Percentiles rank a stretch among this genome's conserved stretches.
Evolutionary conservation across 2,888 invertebrate species (phyloP).

Genomic region (Adineta ricciae): DNA sequence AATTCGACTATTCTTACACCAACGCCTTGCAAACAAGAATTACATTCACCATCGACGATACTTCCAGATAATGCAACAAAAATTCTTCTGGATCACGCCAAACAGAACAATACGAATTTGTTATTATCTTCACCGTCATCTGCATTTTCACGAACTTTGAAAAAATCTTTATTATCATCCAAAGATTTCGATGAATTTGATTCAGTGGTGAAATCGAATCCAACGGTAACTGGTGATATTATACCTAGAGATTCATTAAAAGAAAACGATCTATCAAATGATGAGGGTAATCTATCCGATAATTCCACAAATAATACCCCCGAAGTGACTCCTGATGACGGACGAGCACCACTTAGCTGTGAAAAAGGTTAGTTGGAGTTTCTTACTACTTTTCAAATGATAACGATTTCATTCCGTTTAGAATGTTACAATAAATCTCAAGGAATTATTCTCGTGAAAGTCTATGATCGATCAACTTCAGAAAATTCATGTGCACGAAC

Average conservation of each 20-base stretch:
- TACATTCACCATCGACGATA: background rate
- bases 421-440: background rate
- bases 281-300: background rate
- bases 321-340: background rate
- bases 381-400: too few relatives aligned
- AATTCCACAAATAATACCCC: background rate
- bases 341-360: background rate
- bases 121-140: background rate
- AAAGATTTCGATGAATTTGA: background rate
- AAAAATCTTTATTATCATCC: background rate
- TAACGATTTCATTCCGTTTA: background rate
- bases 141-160: background rate
- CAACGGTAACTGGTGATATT: background rate
- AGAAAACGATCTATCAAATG: background rate
- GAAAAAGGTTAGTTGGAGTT: background rate
- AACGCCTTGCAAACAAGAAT: background rate
- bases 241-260: background rate
- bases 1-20: background rate
- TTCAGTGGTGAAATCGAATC: background rate
- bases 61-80: background rate
- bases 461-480: background rate
- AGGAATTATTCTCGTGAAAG: background rate
- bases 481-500: constrained; percentile 14
- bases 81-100: background rate
- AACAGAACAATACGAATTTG: background rate